Evolutionary conservation across 2,888 invertebrate species (phyloP).

Genomic region (Drosophila tripunctata): DNA sequence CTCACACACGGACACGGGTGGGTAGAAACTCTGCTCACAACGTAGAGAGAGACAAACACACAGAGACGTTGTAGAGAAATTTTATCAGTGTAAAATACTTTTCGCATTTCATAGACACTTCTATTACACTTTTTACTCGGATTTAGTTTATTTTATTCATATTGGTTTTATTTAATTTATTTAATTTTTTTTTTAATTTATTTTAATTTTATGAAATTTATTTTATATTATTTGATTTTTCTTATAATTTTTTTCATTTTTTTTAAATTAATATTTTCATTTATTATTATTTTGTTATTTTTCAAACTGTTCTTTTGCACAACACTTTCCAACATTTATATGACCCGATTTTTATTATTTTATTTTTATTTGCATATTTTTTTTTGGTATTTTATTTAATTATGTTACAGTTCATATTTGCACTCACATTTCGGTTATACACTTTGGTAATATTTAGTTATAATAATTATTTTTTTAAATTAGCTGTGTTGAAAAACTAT

Average conservation of each 20-base stretch:
- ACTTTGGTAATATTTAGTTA: slow-evolving; percentile 17
- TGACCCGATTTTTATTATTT: slow-evolving; percentile 6
- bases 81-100: slow-evolving; percentile 4
- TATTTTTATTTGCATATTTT: slow-evolving; percentile 21
- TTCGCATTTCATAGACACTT: neutral
- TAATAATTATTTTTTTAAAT: slow-evolving; percentile 9
- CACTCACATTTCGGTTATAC: slow-evolving; percentile 34
- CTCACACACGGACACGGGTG: slow-evolving; percentile 16
- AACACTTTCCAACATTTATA: slow-evolving; percentile 37
- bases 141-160: neutral
- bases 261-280: neutral
- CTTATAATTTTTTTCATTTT: neutral
- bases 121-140: neutral
- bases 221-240: neutral
- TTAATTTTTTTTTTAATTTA: slow-evolving; percentile 2
- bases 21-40: too few species aligned
- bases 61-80: slow-evolving; percentile 28
- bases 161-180: neutral
- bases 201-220: slow-evolving; percentile 9
- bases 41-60: slow-evolving; percentile 11
- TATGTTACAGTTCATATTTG: slow-evolving; percentile 38
- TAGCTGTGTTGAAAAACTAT: slow-evolving; percentile 25
- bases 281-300: slow-evolving; percentile 2
- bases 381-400: slow-evolving; percentile 19
- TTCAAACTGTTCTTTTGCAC: slow-evolving; percentile 45